phyloP scores from a whole-genome alignment of 1,140 invertebrate species.

The Galleria mellonella region DNA sequence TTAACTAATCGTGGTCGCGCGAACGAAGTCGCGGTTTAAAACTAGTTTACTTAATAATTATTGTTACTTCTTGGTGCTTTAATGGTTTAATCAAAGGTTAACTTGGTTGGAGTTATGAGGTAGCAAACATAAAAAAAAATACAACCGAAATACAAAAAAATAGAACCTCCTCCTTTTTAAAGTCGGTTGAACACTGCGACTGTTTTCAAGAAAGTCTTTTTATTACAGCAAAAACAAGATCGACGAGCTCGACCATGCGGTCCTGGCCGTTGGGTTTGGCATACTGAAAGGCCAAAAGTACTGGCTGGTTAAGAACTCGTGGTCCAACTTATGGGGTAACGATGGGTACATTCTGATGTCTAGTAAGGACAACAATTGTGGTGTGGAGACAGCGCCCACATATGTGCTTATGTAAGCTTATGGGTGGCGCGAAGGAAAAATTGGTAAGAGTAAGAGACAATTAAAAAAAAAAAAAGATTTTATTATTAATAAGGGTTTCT shows the following conservation, averaged over 20 bases:
- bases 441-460: background rate
- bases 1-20: too few species aligned
- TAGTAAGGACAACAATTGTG: slow-evolving; percentile 92
- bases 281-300: slow-evolving; percentile 87
- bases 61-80: too few species aligned
- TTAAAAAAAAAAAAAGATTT: too few species aligned
- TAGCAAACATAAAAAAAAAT: too few species aligned
- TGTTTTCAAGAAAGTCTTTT: slow-evolving; percentile 9
- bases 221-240: slow-evolving; percentile 79
- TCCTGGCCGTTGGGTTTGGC: slow-evolving; percentile 94
- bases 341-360: slow-evolving; percentile 95
- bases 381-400: slow-evolving; percentile 89
- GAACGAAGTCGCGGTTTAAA: too few species aligned
- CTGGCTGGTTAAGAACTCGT: slow-evolving; percentile 96
- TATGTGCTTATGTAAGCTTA: slow-evolving; percentile 77
- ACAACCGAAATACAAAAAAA: too few species aligned
- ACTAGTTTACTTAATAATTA: too few species aligned
- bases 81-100: too few species aligned
- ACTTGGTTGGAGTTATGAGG: too few species aligned
- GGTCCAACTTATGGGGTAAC: slow-evolving; percentile 97
- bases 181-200: too few species aligned
- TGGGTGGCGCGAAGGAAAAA: background rate
- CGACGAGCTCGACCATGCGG: slow-evolving; percentile 91
- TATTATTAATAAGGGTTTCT: too few species aligned
- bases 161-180: too few species aligned